Evolutionary conservation across 2,888 invertebrate genomes (phyloP).

Genomic region (Phaedon cochleariae): DNA sequence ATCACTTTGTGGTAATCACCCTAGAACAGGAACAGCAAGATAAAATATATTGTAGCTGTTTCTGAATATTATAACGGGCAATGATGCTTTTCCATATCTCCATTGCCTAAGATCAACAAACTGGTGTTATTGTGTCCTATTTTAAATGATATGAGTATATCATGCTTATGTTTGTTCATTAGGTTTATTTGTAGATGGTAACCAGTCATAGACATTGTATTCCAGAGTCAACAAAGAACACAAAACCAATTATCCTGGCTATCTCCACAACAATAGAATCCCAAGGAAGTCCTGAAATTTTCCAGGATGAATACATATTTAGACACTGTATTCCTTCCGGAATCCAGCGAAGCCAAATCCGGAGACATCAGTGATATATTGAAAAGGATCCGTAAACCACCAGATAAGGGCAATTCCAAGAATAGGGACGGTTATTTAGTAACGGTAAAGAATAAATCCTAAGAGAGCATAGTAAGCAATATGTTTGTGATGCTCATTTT

Average conservation of each 20-base stretch:
- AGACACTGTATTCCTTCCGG: constrained; percentile 8
- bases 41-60: too few species aligned
- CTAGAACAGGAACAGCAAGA: too few species aligned
- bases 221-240: too few species aligned
- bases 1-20: too few species aligned
- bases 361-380: constrained; percentile 33
- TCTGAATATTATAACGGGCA: too few species aligned
- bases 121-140: too few species aligned
- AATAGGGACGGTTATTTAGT: constrained; percentile 38
- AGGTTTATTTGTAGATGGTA: too few species aligned
- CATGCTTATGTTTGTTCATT: too few species aligned
- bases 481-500: constrained; percentile 27
- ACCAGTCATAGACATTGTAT: too few species aligned
- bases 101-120: too few species aligned
- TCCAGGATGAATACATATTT: constrained; percentile 10
- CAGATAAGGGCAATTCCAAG: constrained; percentile 38
- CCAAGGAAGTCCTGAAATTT: neutral
- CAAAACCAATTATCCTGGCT: neutral
- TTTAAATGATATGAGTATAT: too few species aligned
- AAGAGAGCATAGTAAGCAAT: constrained; percentile 41
- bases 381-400: constrained; percentile 32
- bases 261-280: neutral
- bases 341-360: constrained; percentile 22
- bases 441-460: constrained; percentile 41
- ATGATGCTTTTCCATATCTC: too few species aligned